These are phyloP conservation scores for Perizoma flavofasciatum DNA, from an alignment of 2,888 invertebrate genomes.

Conservation along the genomic window DNA sequence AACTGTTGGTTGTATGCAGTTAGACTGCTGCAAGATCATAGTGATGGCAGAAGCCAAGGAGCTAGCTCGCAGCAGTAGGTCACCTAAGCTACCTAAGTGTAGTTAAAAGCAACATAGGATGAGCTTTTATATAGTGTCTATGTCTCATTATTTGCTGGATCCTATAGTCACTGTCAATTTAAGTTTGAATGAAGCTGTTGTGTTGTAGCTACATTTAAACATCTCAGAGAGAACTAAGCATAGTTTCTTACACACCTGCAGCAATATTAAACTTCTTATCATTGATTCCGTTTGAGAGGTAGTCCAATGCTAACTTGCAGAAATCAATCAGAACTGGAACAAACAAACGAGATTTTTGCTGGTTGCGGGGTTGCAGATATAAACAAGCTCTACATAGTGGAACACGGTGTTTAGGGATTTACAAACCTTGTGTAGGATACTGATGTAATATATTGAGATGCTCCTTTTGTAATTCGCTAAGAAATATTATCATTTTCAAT, in stretches of 20 bases:
- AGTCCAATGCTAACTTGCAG: slow-evolving; percentile 87
- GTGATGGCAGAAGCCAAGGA: too few relatives aligned
- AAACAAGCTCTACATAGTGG: not conserved
- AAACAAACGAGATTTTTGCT: slow-evolving; percentile 17
- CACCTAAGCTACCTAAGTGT: too few relatives aligned
- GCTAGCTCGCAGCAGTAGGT: too few relatives aligned
- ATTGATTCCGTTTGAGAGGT: slow-evolving; percentile 86
- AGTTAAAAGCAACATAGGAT: too few relatives aligned
- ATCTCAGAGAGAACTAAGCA: not conserved
- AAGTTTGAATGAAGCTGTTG: too few relatives aligned
- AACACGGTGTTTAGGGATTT: not conserved
- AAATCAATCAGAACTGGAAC: slow-evolving; percentile 87
- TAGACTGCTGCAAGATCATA: too few relatives aligned
- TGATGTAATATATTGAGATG: slow-evolving; percentile 65
- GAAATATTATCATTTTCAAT: slow-evolving; percentile 69
- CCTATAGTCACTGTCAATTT: too few relatives aligned
- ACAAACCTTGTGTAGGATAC: slow-evolving; percentile 67
- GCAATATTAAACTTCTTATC: slow-evolving; percentile 85
- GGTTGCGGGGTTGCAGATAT: not conserved
- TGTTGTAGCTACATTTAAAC: not conserved
- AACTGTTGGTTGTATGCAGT: too few relatives aligned
- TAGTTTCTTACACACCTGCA: slow-evolving; percentile 74
- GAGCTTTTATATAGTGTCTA: too few relatives aligned
- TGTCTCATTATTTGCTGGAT: too few relatives aligned
- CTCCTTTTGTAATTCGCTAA: slow-evolving; percentile 76